A percentile compares a stretch with the other conserved stretches of the same genome.
Conservation (phyloP, 2,797 vertebrate species). For the Xenopus petersii region DNA sequence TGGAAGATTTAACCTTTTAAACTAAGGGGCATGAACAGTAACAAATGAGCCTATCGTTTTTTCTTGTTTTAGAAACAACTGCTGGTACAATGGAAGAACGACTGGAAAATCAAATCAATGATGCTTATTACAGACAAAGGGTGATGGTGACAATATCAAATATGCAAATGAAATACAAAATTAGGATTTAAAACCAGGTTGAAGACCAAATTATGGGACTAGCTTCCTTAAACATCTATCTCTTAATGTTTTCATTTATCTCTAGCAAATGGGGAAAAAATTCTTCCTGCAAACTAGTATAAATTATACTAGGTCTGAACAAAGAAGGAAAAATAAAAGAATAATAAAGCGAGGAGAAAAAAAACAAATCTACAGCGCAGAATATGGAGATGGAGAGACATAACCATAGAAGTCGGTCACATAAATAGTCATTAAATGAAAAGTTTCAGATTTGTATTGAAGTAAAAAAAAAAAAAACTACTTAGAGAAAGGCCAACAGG, state of each 20-base stretch:
- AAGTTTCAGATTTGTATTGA: conserved; percentile 97
- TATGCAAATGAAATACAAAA: too few relatives aligned
- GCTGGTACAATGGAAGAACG: too few relatives aligned
- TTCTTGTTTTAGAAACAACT: too few relatives aligned
- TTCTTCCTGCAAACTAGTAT: neutral
- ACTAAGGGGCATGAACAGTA: too few relatives aligned
- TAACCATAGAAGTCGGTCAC: conserved; percentile 76
- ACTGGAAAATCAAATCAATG: too few relatives aligned
- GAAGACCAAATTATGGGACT: neutral
- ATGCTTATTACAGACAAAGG: too few relatives aligned
- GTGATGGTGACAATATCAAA: too few relatives aligned
- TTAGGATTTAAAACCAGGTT: neutral
- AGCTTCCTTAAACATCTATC: neutral
- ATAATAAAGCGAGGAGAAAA: conserved; percentile 67
- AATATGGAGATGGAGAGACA: conserved; percentile 75
- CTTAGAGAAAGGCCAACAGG: conserved; percentile 93
- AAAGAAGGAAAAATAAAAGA: conserved; percentile 69
- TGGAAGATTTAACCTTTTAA: too few relatives aligned
- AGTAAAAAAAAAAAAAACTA: conserved; percentile 87
- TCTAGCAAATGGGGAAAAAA: conserved; percentile 3
- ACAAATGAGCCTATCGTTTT: too few relatives aligned
- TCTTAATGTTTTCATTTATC: conserved; percentile 1
- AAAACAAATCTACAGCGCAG: conserved; percentile 74
- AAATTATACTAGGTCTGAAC: conserved; percentile 68
- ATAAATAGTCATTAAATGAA: conserved; percentile 98